Percentiles rank a stretch among this genome's conserved stretches.
Conservation (phyloP, 2,888 invertebrate species). For the Apodemia zela region DNA sequence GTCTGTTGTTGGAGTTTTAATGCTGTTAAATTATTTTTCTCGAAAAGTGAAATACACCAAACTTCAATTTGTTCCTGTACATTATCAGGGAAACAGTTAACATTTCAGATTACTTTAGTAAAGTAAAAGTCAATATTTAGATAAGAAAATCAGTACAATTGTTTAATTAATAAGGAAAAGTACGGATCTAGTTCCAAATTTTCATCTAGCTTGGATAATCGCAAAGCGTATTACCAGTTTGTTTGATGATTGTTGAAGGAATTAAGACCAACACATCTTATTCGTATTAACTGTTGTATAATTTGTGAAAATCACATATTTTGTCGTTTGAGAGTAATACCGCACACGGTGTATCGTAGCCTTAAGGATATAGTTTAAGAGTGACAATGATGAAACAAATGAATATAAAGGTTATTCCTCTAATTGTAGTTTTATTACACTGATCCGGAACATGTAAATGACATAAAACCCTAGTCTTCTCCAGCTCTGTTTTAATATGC, state of each 20-base stretch:
- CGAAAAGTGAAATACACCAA: too few relatives aligned
- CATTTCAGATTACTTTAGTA: too few relatives aligned
- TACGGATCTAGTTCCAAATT: not conserved
- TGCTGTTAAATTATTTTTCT: too few relatives aligned
- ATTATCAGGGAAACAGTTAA: not conserved
- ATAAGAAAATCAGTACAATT: not conserved
- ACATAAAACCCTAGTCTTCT: too few relatives aligned
- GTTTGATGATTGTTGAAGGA: slow-evolving; percentile 1
- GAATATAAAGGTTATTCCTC: slow-evolving; percentile 78
- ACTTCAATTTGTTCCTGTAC: too few relatives aligned
- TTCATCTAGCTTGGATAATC: slow-evolving; percentile 8
- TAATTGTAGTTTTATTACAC: slow-evolving; percentile 46
- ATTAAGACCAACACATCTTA: slow-evolving; percentile 2
- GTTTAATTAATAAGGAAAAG: not conserved
- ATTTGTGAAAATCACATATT: slow-evolving; percentile 17
- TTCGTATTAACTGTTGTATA: slow-evolving; percentile 12
- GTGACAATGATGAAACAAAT: slow-evolving; percentile 59
- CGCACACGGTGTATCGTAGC: slow-evolving; percentile 49
- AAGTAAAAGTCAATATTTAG: not conserved
- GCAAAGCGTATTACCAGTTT: slow-evolving; percentile 10
- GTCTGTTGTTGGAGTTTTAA: too few relatives aligned
- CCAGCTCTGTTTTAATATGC: too few relatives aligned
- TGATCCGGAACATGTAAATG: too few relatives aligned
- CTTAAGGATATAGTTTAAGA: slow-evolving; percentile 59
- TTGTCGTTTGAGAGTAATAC: slow-evolving; percentile 31